A percentile compares a stretch with the other conserved stretches of the same genome.
These are phyloP conservation scores for Ochropleura leucogaster DNA, from an alignment of 2,888 invertebrate species.

Conservation along the genomic window DNA sequence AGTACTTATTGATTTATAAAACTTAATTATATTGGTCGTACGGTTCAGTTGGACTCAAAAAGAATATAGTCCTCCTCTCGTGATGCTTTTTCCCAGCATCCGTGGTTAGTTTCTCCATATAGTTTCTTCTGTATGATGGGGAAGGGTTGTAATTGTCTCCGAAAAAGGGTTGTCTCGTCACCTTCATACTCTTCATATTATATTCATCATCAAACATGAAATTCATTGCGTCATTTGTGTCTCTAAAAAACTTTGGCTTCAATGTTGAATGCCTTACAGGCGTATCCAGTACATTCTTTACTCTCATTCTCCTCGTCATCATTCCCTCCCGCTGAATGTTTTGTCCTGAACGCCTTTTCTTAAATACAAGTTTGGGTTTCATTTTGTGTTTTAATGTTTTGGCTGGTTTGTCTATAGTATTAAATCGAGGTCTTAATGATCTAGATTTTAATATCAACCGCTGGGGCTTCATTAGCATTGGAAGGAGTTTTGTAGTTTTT, in stretches of 20 bases:
- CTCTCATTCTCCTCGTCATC: slow-evolving; percentile 48
- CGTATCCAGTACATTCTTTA: slow-evolving; percentile 60
- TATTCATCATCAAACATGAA: slow-evolving; percentile 70
- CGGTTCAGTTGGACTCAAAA: slow-evolving; percentile 80
- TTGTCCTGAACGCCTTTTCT: slow-evolving; percentile 66
- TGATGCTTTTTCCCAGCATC: slow-evolving; percentile 62
- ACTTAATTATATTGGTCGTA: slow-evolving; percentile 78
- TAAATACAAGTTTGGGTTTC: slow-evolving; percentile 66
- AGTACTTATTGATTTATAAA: slow-evolving; percentile 47
- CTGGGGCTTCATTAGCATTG: slow-evolving; percentile 17
- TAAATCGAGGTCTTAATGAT: slow-evolving; percentile 71
- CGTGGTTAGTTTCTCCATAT: slow-evolving; percentile 40
- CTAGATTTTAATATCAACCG: slow-evolving; percentile 56
- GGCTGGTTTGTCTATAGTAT: slow-evolving; percentile 45
- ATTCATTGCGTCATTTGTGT: slow-evolving; percentile 72
- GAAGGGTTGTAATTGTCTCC: slow-evolving; percentile 54
- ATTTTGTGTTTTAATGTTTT: slow-evolving; percentile 20
- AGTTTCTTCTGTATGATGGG: slow-evolving; percentile 44
- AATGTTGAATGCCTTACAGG: slow-evolving; percentile 59
- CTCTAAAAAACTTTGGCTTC: slow-evolving; percentile 71
- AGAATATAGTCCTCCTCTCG: slow-evolving; percentile 80
- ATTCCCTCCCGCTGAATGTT: not conserved
- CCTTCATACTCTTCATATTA: slow-evolving; percentile 15
- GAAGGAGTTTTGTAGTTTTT: slow-evolving; percentile 32
- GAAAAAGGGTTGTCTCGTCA: slow-evolving; percentile 50